Conservation (phyloP, 2,797 vertebrate genomes). For the Falco rusticolus region DNA sequence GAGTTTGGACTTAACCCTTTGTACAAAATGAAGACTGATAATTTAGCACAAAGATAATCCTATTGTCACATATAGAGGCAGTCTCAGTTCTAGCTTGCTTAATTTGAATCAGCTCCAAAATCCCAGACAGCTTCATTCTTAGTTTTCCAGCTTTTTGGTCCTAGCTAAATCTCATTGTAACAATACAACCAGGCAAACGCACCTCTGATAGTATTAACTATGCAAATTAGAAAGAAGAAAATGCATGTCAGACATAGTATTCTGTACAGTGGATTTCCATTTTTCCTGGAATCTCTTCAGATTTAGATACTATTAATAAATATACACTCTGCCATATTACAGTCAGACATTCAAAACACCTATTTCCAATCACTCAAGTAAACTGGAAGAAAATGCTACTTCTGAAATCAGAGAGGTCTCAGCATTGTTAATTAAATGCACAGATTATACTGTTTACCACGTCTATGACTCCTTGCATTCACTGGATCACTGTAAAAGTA, state of each 20-base stretch:
- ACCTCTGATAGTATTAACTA: background rate
- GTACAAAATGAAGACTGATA: background rate
- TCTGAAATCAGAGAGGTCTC: background rate
- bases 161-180: background rate
- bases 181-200: background rate
- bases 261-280: background rate
- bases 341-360: background rate
- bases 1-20: background rate
- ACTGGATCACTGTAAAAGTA: background rate
- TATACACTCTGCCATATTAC: background rate
- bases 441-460: background rate
- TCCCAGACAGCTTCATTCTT: background rate
- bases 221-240: background rate
- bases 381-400: background rate
- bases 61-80: background rate
- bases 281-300: background rate
- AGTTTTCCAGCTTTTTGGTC: background rate
- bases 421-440: background rate
- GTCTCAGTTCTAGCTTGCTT: background rate
- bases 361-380: background rate
- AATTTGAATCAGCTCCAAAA: background rate
- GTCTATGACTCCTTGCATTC: background rate
- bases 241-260: background rate
- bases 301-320: background rate
- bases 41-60: background rate